Conservation (phyloP, 2,888 invertebrate genomes). For the Parnassius orleans region DNA sequence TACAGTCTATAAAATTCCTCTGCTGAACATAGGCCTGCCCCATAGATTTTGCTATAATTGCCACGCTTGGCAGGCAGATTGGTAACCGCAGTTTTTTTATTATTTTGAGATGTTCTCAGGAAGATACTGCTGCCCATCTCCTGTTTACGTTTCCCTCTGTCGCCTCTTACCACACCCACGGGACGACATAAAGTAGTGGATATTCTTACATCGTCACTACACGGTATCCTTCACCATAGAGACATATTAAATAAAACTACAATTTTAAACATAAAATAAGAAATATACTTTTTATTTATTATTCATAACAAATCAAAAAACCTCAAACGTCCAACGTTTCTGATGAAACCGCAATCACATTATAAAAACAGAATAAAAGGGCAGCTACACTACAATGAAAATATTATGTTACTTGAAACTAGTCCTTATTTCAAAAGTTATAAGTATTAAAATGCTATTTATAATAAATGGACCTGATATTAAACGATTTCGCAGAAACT, state of each 20-base stretch:
- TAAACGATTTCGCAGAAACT: conserved; percentile 40
- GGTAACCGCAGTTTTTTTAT: too few species aligned
- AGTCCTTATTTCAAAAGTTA: background rate
- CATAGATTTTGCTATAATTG: too few species aligned
- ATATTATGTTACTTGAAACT: background rate
- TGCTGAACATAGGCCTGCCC: too few species aligned
- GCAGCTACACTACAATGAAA: background rate
- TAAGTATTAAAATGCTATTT: conserved; percentile 8
- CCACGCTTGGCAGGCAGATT: too few species aligned
- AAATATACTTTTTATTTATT: background rate
- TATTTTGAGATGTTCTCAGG: too few species aligned
- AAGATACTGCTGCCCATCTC: too few species aligned
- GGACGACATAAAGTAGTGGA: too few species aligned
- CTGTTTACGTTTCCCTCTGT: too few species aligned
- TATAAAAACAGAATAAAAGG: conserved; percentile 14
- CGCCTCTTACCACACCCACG: too few species aligned
- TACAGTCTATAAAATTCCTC: too few species aligned
- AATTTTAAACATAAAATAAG: conserved; percentile 1
- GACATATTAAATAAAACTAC: background rate
- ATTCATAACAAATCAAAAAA: conserved; percentile 16
- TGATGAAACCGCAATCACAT: conserved; percentile 20
- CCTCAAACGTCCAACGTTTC: conserved; percentile 4
- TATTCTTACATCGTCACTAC: too few species aligned
- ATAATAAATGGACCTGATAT: background rate
- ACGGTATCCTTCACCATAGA: too few species aligned